Conservation (phyloP, 2,797 vertebrate species). For the Pangasius macronema region DNA sequence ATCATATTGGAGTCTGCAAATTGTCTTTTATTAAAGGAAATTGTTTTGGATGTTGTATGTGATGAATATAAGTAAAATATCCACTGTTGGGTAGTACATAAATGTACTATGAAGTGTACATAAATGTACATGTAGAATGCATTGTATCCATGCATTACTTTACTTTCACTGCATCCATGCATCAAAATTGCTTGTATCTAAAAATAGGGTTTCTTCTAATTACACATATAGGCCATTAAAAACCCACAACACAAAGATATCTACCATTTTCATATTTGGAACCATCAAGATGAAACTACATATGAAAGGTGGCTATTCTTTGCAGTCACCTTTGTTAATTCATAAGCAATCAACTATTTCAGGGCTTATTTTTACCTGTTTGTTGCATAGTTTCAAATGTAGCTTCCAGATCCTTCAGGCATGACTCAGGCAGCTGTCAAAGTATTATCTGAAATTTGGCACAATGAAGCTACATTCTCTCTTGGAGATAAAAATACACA, state of each 20-base stretch:
- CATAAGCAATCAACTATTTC: background rate
- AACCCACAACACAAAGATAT: background rate
- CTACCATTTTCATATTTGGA: background rate
- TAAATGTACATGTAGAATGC: background rate
- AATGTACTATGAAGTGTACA: background rate
- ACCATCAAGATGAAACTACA: background rate
- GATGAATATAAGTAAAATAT: conserved; percentile 1
- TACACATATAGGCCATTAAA: background rate
- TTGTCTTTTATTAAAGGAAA: conserved; percentile 9
- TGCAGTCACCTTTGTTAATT: background rate
- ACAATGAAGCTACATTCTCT: background rate
- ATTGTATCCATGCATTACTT: background rate
- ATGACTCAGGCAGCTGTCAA: conserved; percentile 9
- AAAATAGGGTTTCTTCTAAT: background rate
- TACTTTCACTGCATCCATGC: background rate
- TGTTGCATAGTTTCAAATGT: background rate
- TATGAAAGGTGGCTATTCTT: background rate
- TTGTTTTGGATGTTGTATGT: background rate
- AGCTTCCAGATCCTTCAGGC: conserved; percentile 1
- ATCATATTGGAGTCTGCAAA: conserved; percentile 1
- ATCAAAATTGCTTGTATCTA: background rate
- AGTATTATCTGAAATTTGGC: background rate
- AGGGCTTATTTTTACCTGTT: background rate
- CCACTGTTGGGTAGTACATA: background rate
- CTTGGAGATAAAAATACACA: background rate